Percentiles rank a stretch among this genome's conserved stretches.
Evolutionary conservation across 2,113 vertebrate genomes (phyloP).

Genomic region (Elephas maximus): DNA sequence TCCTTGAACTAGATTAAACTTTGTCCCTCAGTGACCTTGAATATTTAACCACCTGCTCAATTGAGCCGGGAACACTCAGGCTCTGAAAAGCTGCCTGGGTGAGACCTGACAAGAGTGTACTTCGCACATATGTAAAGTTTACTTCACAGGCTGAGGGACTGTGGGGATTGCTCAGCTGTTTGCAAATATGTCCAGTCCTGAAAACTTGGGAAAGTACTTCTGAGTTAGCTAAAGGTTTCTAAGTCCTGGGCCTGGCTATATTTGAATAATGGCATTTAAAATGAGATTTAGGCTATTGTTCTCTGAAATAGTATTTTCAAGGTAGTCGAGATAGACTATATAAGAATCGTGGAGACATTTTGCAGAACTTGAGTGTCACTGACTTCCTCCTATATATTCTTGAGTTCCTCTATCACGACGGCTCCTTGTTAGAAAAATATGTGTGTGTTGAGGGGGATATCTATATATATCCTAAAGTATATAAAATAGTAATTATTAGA

Average conservation of each 20-base stretch:
- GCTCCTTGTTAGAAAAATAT: neutral
- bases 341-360: neutral
- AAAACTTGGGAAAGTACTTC: neutral
- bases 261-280: slow-evolving; percentile 5
- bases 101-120: neutral
- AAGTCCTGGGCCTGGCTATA: neutral
- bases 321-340: neutral
- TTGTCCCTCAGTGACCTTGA: slow-evolving; percentile 53
- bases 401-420: neutral
- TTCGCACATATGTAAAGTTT: slow-evolving; percentile 60
- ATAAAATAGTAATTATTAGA: neutral
- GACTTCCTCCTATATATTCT: neutral
- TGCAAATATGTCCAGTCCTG: neutral
- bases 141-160: neutral
- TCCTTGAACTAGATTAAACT: slow-evolving; percentile 37
- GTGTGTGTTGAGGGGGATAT: neutral
- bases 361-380: neutral
- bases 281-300: neutral
- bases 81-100: neutral
- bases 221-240: neutral
- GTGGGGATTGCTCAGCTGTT: slow-evolving; percentile 43
- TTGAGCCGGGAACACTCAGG: neutral
- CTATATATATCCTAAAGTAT: neutral
- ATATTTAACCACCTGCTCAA: slow-evolving; percentile 74
- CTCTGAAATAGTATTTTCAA: neutral